Evolutionary conservation across 2,113 vertebrate species (phyloP).

Genomic region (Tachuris rubrigastra): DNA sequence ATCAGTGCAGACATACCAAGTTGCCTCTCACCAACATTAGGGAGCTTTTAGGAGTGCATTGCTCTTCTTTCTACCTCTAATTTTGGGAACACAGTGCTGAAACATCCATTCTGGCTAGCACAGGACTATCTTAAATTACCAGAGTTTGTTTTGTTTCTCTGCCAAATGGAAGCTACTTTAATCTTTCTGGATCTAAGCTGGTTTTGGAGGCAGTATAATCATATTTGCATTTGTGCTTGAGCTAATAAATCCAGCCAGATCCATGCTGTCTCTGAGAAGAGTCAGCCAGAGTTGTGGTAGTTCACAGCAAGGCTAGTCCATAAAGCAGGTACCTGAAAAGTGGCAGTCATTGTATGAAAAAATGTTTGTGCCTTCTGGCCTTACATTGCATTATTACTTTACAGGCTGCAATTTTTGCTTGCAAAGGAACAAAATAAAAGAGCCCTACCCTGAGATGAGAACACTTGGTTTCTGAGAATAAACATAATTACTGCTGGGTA

Average conservation of each 20-base stretch:
- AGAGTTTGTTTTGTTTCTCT: not conserved
- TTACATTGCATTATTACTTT: not conserved
- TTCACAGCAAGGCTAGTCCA: not conserved
- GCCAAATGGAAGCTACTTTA: not conserved
- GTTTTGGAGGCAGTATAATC: not conserved
- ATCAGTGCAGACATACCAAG: not conserved
- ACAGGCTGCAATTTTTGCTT: not conserved
- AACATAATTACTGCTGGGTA: not conserved
- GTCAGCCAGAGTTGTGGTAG: not conserved
- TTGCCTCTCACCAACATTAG: not conserved
- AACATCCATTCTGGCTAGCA: not conserved
- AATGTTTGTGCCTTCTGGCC: not conserved
- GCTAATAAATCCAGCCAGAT: not conserved
- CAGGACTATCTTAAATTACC: not conserved
- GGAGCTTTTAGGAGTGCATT: not conserved
- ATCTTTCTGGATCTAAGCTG: not conserved
- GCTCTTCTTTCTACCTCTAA: not conserved
- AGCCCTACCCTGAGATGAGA: conserved; percentile 5
- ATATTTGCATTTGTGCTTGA: not conserved
- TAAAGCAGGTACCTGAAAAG: not conserved
- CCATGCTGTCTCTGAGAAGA: not conserved
- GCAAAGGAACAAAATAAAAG: not conserved
- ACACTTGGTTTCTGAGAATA: not conserved
- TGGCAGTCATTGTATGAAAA: not conserved
- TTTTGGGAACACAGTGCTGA: not conserved